Conservation (phyloP, 2,797 vertebrate genomes). For the Acanthornis magna region DNA sequence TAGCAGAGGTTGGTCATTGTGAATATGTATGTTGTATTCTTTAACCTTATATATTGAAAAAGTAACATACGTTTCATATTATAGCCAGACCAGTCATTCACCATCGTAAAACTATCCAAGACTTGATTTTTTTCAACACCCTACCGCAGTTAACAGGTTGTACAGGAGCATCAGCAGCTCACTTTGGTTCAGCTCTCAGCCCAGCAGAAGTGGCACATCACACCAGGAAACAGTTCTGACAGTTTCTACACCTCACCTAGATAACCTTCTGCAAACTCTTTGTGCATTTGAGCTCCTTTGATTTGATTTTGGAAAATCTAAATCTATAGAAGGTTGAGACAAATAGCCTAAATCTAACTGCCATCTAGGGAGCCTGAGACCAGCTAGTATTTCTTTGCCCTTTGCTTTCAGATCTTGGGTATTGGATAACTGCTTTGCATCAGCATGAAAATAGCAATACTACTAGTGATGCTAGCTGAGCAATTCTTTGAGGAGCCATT, state of each 20-base stretch:
- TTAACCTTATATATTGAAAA: neutral
- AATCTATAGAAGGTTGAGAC: neutral
- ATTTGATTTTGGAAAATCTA: neutral
- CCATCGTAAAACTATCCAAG: neutral
- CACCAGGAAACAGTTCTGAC: neutral
- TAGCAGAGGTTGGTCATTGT: neutral
- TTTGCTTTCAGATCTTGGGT: neutral
- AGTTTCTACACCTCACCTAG: neutral
- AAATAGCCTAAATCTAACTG: neutral
- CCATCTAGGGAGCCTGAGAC: neutral
- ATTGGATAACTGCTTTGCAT: neutral
- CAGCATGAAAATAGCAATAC: neutral
- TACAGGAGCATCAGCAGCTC: neutral
- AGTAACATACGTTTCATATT: neutral
- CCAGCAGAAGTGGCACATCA: neutral
- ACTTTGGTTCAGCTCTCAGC: neutral
- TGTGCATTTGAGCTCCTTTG: neutral
- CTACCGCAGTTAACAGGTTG: neutral
- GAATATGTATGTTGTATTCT: neutral
- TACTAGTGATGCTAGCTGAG: neutral
- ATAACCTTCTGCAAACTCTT: neutral
- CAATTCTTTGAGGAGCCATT: neutral
- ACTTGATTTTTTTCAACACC: neutral
- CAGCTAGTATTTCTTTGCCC: neutral
- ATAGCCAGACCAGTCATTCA: neutral